Percentiles rank a stretch among this genome's conserved stretches.
Conservation (phyloP, 30 jellyfish, hydroid and myxozoan species). For the Hydra vulgaris region DNA sequence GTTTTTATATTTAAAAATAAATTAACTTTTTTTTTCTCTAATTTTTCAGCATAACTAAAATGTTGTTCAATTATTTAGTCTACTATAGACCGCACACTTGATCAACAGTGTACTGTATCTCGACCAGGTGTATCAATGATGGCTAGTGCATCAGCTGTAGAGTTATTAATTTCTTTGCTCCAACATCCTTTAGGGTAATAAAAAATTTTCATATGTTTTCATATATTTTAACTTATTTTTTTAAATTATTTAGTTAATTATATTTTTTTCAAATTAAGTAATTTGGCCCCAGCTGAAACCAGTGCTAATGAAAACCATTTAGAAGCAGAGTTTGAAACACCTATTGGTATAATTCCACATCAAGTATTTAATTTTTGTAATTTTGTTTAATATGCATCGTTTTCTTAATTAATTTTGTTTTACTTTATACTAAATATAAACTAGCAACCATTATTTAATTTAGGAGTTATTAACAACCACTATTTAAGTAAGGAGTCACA, state of each 20-base stretch:
- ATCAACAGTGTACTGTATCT: slow-evolving; percentile 95
- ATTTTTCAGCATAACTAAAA: too few relatives aligned
- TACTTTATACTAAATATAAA: too few relatives aligned
- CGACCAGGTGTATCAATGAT: slow-evolving; percentile 95
- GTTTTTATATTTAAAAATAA: neutral
- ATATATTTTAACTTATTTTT: neutral
- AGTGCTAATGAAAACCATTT: slow-evolving; percentile 43
- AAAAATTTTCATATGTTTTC: neutral
- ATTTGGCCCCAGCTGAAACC: slow-evolving; percentile 73
- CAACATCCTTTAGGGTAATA: slow-evolving; percentile 92
- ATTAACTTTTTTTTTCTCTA: too few relatives aligned
- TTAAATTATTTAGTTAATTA: neutral
- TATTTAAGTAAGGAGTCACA: too few relatives aligned
- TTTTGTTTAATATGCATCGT: neutral
- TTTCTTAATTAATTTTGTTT: neutral
- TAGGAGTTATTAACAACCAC: too few relatives aligned
- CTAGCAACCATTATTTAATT: too few relatives aligned
- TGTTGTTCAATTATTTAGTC: slow-evolving; percentile 37
- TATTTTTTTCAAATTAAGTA: slow-evolving; percentile 26
- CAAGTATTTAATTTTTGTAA: slow-evolving; percentile 55
- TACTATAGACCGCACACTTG: slow-evolving; percentile 86
- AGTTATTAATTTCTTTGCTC: slow-evolving; percentile 61
- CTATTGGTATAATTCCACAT: slow-evolving; percentile 90
- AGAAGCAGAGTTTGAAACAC: slow-evolving; percentile 61
- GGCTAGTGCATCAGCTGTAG: slow-evolving; percentile 97